These are phyloP conservation scores for Rallus crepitans DNA, from an alignment of 2,797 vertebrate species.

Conservation along the genomic window DNA sequence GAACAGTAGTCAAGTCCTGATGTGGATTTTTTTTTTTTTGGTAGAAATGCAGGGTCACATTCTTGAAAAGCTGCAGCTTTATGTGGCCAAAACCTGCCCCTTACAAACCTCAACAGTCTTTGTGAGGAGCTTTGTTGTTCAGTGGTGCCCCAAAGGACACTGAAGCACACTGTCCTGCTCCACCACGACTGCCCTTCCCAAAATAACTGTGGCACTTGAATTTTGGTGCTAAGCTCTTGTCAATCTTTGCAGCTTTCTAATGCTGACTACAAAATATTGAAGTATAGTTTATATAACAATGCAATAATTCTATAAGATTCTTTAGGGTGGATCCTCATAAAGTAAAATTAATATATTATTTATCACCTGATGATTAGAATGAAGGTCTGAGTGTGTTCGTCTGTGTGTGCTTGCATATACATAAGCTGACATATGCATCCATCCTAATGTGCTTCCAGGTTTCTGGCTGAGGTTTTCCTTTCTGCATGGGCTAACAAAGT, in stretches of 20 bases:
- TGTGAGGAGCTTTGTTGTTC: not conserved
- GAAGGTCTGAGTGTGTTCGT: accelerated
- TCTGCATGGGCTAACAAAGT: not conserved
- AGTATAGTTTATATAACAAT: not conserved
- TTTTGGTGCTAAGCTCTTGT: not conserved
- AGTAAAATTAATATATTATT: not conserved
- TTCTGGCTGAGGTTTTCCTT: not conserved
- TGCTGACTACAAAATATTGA: not conserved
- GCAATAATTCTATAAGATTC: not conserved
- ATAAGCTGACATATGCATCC: accelerated
- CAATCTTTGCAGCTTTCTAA: not conserved
- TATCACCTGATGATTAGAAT: not conserved
- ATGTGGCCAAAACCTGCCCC: not conserved
- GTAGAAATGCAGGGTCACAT: not conserved
- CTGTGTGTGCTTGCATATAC: not conserved
- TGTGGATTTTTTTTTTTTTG: not conserved
- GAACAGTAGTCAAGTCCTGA: not conserved
- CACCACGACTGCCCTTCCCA: not conserved
- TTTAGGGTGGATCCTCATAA: not conserved
- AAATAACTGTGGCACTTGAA: not conserved
- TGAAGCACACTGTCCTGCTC: not conserved
- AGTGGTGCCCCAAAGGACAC: not conserved
- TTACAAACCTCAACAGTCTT: not conserved
- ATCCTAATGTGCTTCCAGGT: not conserved
- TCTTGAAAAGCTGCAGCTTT: not conserved